Percentiles rank a stretch among this genome's conserved stretches.
phyloP scores from a whole-genome alignment of 2,888 invertebrate genomes.

The Lycocerus yunnanus region DNA sequence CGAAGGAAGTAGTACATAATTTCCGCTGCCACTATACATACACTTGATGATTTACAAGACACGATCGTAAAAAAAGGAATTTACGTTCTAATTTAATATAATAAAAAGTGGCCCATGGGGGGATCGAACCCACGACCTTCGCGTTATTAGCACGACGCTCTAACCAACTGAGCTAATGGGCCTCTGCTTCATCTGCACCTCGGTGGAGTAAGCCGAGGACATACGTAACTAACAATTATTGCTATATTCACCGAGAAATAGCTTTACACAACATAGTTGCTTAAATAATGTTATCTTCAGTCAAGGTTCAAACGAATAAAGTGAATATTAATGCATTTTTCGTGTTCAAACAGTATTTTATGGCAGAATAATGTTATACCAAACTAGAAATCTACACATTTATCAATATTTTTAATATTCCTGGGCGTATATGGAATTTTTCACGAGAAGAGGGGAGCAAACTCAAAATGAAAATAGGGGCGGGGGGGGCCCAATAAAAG shows the following conservation, averaged over 20 bases:
- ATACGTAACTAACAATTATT: background rate
- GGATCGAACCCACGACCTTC: constrained; percentile 77
- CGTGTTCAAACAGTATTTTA: background rate
- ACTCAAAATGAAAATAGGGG: too few relatives aligned
- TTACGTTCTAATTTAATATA: background rate
- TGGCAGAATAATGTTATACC: too few relatives aligned
- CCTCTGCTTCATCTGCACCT: constrained; percentile 46
- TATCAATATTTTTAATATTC: too few relatives aligned
- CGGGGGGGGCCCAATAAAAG: too few relatives aligned
- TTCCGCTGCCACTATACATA: background rate
- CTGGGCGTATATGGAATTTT: too few relatives aligned
- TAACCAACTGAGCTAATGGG: constrained; percentile 78
- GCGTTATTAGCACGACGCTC: constrained; percentile 78
- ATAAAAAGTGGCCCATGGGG: constrained; percentile 65
- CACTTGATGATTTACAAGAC: background rate
- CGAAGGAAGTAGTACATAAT: background rate
- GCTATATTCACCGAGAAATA: background rate
- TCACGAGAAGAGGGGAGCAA: too few relatives aligned
- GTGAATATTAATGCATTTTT: background rate
- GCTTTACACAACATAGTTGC: background rate
- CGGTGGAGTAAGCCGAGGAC: background rate
- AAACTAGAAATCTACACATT: too few relatives aligned
- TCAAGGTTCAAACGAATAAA: background rate
- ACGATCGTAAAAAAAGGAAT: background rate
- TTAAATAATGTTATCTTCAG: background rate